Base-by-base conservation (phyloP, 2,797 vertebrate genomes). In the Tapirus indicus region DNA sequence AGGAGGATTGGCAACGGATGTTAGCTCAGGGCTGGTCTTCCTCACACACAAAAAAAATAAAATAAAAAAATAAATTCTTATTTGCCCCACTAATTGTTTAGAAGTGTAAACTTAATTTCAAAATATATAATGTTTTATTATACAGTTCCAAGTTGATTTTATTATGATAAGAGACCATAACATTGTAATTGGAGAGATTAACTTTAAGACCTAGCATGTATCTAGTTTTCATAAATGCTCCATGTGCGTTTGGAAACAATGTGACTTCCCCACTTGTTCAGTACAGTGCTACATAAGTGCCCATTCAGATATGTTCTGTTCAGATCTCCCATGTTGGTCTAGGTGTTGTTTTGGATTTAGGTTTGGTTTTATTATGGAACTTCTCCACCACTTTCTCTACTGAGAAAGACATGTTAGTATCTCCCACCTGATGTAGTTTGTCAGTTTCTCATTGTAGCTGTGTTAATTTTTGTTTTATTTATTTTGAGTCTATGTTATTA, bases 161-260 rank as follows among this genome's bases (percentile, higher is more conserved):
- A 38, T 93, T 58, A 60, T 69, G 29, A 7, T 77, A 23, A 79
- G 62, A 93, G 29, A 60, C 41, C 38, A 72, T 82, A 49, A 25
- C 60, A 29, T n/a, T 44, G 23, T 60, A 60, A 91, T 49, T 82
- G 72, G 47, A 71, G 52, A 44, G 52, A 52, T 44, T 71, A 77
- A 78, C 17, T 47, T 69, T 44, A 93, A 71, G 62, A 83, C 41
- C 29, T 68, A 58, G 14, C 14, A 38, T 77, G 16, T 91, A 49
- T 16, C n/a, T 68, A 69, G 25, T 85, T 91, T 95, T 85, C 72
- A n/a, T 85, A 68, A 78, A 62, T 74, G 23, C 74, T 92, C 44
- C 35, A 12, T 64, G 62, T 91, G n/a, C 29, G 23, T 91, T 91
- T 78, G n/a, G 52, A 62, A 91, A 41, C 14, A 95, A 49, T 71